Evolutionary conservation across 2,113 vertebrate species (phyloP), one percentile per base, ranked within the genome.

Genomic region (Chitala chitala): DNA sequence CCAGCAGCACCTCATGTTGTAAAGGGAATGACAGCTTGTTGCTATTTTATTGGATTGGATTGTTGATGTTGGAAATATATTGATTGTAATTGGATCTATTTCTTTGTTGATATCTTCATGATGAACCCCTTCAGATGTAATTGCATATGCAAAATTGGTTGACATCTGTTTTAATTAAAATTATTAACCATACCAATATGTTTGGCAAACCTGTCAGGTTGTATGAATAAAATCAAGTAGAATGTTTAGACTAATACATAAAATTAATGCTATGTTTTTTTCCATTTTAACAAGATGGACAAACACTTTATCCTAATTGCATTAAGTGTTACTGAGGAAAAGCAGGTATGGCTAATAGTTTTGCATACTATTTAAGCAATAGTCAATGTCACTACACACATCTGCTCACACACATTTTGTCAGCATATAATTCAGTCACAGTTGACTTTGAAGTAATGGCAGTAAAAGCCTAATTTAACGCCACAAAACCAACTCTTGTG

Each of bases 1-100:
- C 89, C 88, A 89, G 90, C 91, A 92, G 91, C 88, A 92, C 90
- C 8, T 64, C 17, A 31, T 31, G 7, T 54, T 13, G 22, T 5
- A 3, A 15, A 12, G 58, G 5, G 29, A 15, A 26, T 4, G 31
- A 31, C 58, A 31, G n/a, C n/a, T n/a, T n/a, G n/a, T n/a, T n/a
- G n/a, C n/a, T n/a, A n/a, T n/a, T n/a, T n/a, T n/a, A n/a, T 63
- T 38, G 26, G 17, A n/a, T 63, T 4, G 44, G 44, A 5, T 46
- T 46, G 44, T 46, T 38, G n/a, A n/a, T n/a, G n/a, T n/a, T n/a
- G n/a, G n/a, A n/a, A n/a, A n/a, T n/a, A n/a, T n/a, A 63, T 63
- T 15, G 59, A 38, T 63, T 63, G 38, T 15, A 10, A 63, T 20
- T n/a, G n/a, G n/a, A n/a, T n/a, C n/a, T n/a, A n/a, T 13, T 36